A percentile compares a stretch with the other conserved stretches of the same genome.
Evolutionary conservation across 2,888 invertebrate species (phyloP).

Genomic region (Nephrotoma appendiculata): DNA sequence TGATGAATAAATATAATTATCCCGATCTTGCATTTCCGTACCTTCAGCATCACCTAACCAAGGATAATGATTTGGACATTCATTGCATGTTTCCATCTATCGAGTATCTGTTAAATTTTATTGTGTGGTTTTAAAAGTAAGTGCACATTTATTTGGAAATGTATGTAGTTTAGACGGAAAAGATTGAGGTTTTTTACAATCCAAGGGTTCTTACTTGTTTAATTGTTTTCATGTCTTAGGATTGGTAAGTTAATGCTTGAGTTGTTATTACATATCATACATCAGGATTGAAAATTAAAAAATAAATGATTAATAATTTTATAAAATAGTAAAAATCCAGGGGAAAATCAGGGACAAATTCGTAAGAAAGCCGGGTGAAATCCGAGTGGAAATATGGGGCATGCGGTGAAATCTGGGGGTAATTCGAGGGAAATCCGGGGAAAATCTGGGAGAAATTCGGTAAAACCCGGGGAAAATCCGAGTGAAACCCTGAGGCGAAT

Average conservation of each 20-base stretch:
- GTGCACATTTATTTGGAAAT: slow-evolving; percentile 67
- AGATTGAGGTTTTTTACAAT: slow-evolving; percentile 57
- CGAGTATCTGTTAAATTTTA: slow-evolving; percentile 66
- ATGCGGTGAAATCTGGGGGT: no score
- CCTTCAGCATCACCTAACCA: slow-evolving; percentile 82
- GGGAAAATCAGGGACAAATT: no score
- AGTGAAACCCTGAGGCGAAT: no score
- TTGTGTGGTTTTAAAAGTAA: slow-evolving; percentile 62
- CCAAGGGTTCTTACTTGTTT: slow-evolving; percentile 65
- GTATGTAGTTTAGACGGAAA: slow-evolving; percentile 63
- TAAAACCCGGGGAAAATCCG: no score
- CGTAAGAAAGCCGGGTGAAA: no score
- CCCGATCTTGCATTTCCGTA: slow-evolving; percentile 43
- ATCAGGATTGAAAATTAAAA: slow-evolving; percentile 48
- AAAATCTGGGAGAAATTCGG: no score
- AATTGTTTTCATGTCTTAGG: slow-evolving; percentile 56
- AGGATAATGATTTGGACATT: slow-evolving; percentile 74
- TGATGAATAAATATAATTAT: not conserved
- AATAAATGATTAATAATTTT: slow-evolving; percentile 9
- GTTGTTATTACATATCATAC: slow-evolving; percentile 79
- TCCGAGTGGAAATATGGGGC: no score
- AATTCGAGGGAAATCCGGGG: no score
- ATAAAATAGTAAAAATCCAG: not conserved
- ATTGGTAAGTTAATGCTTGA: slow-evolving; percentile 73
- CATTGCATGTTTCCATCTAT: slow-evolving; percentile 75